A percentile compares a stretch with the other conserved stretches of the same genome.
Evolutionary conservation across 2,797 vertebrate genomes (phyloP).

Genomic region (Phoebastria nigripes): DNA sequence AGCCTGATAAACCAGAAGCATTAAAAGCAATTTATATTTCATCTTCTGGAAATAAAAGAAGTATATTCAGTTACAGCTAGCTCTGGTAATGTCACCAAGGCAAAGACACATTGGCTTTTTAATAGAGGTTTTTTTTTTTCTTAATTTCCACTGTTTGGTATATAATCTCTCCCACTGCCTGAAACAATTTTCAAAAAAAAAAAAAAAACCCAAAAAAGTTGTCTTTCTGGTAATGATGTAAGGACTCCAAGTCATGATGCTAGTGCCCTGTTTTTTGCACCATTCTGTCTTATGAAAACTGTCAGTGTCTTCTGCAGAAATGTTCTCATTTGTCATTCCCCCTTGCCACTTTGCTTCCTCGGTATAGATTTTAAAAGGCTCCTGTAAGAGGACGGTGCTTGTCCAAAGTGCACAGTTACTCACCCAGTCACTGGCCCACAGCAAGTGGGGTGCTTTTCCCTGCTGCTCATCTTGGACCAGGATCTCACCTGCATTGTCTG

Average conservation of each 20-base stretch:
- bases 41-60: neutral
- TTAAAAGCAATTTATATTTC: neutral
- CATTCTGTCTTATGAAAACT: neutral
- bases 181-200: neutral
- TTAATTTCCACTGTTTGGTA: neutral
- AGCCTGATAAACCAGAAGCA: neutral
- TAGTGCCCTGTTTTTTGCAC: neutral
- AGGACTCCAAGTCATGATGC: neutral
- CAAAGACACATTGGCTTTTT: neutral
- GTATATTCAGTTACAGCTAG: neutral
- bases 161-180: neutral
- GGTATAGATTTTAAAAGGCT: neutral
- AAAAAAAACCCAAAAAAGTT: neutral
- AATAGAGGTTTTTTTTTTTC: accelerated
- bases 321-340: neutral
- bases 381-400: neutral
- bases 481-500: neutral
- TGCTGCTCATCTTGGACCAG: neutral
- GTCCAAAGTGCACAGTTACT: neutral
- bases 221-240: neutral
- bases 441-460: neutral
- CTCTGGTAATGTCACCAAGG: neutral
- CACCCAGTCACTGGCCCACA: neutral
- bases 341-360: neutral
- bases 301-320: neutral